Conservation (phyloP, 1,140 invertebrate species). For the Trichogramma pretiosum region DNA sequence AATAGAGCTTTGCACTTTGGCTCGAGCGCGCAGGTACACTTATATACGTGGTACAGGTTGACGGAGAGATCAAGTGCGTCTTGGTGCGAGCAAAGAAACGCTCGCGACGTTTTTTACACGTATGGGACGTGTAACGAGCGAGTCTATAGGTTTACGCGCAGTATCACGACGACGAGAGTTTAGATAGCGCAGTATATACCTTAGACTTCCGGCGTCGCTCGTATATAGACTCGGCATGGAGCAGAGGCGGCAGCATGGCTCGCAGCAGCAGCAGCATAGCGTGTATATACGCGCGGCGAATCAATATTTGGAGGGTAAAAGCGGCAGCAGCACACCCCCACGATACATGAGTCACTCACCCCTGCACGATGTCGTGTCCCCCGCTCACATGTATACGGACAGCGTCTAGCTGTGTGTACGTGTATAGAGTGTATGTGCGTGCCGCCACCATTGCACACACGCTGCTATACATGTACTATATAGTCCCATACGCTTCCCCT, state of each 20-base stretch:
- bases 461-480: too few relatives aligned
- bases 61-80: background rate
- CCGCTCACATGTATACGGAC: background rate
- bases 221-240: too few relatives aligned
- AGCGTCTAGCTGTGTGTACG: too few relatives aligned
- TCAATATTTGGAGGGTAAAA: conserved; percentile 39
- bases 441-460: too few relatives aligned
- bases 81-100: background rate
- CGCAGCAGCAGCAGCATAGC: too few relatives aligned
- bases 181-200: background rate
- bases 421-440: background rate
- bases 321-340: conserved; percentile 8
- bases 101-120: background rate
- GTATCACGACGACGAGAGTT: too few relatives aligned
- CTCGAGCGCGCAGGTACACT: too few relatives aligned
- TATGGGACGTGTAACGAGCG: background rate
- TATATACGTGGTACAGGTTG: conserved; percentile 1
- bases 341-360: conserved; percentile 44
- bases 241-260: too few relatives aligned
- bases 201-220: conserved; percentile 12
- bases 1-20: too few relatives aligned
- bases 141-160: background rate
- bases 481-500: background rate
- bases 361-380: conserved; percentile 15
- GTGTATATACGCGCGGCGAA: conserved; percentile 21